Evolutionary conservation across 2,113 vertebrate species (phyloP), one percentile per base, ranked within the genome.

Genomic region (Pipa parva): DNA sequence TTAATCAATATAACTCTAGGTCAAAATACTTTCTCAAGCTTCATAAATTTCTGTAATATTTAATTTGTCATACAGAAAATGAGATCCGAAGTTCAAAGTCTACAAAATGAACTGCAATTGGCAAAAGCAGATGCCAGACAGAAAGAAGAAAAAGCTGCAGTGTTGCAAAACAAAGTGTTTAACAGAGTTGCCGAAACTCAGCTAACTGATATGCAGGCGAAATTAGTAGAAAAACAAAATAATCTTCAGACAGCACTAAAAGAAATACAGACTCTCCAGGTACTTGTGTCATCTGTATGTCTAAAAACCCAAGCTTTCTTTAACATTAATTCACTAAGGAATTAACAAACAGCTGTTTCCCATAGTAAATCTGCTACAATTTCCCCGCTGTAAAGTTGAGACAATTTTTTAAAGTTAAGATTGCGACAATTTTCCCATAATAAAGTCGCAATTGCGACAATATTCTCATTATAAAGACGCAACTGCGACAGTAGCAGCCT

Each of bases 141-240:
- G 7, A 91, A 85, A 24, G 78, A 85, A 61, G 73, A 80, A 3
- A 78, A 33, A 7, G 88, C 90, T 76, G 73, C 74, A 15, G 69
- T 59, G 33, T 61, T 88, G 63, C 66, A 85, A 74, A 72, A 69
- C 63, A 76, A 88, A 57, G 56, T 88, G 11, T 74, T 63, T 48
- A 15, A 37, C 50, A 74, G 31, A 71, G 21, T 4, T 70, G 59
- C 76, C 59, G 76, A 80, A 64, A 76, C 74, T 1, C 63, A 84
- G 29, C 76, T 91, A 56, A 63, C 75, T 29, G 80, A 87, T 36
- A 79, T 87, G 46, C 73, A 81, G 0, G 72, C 62, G 0, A 74
- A 82, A 28, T 71, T 90, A 3, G 73, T 78, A 18, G 88, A 93
- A 54, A 84, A 72, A 7, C 81, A 92, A 26, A 61, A 73, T 1